Evolutionary conservation across 2,797 vertebrate species (phyloP), one percentile per base, ranked within the genome.

Genomic region (Cheirogaleus major): DNA sequence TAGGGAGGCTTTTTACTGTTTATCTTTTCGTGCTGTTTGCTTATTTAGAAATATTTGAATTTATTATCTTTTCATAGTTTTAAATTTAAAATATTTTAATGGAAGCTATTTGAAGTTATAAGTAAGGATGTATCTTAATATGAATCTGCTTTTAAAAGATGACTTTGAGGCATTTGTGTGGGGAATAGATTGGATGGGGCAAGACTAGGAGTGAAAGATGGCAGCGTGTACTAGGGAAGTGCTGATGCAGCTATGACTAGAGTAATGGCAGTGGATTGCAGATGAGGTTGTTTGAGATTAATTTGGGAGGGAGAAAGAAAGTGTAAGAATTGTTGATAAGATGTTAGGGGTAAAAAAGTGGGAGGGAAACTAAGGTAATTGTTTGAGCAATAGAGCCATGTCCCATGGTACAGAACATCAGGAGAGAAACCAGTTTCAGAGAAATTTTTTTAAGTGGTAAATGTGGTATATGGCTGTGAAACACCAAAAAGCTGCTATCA

Each of bases 1-100:
- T 12, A 43, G 48, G 13, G 32, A 57, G 48, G 1, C 14, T 84
- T 82, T 82, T 38, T 10, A 25, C 17, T 70, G 1, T 35, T 79
- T 84, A n/a, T 69, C 38, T 81, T 83, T 96, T 80, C 35, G 57
- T 69, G 7, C 1, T 50, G 4, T 87, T 48, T 41, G 22, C 91
- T 88, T 92, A 50, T n/a, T 90, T 95, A 92, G 38, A 78, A 75
- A 79, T 78, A 73, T 81, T 87, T 81, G 32, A 85, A 45, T 87
- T 3, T 43, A 15, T 83, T 83, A 45, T 43, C 30, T 75, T 43
- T 43, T 65, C 43, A 25, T 78, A 84, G 55, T 86, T 95, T 81
- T 72, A 76, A n/a, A 73, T 78, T 80, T 61, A 52, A 82, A 85
- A 75, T 48, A 79, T 70, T 82, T 13, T n/a, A 75, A 45, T 67